Evolutionary conservation across 2,113 vertebrate species (phyloP), one percentile per base, ranked within the genome.

Genomic region (Grammomys dolichurus): DNA sequence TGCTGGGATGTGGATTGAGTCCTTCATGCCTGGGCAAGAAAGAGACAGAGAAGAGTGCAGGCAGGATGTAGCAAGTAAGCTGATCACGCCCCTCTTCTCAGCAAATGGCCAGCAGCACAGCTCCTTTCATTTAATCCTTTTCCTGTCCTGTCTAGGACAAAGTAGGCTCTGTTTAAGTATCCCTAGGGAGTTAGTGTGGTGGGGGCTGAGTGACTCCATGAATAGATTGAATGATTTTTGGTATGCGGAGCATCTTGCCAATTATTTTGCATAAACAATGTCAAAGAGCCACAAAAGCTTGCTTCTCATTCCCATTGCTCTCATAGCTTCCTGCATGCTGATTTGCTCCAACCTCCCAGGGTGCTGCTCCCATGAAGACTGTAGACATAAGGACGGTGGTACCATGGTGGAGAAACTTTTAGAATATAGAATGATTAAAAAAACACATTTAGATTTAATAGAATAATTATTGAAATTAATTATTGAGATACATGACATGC

Each of bases 401-500:
- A 58, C 7, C 63, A 48, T 54, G 46, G 20, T 75, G 72, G 26
- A 76, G 51, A 81, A 51, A 73, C 73, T 92, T 96, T 22, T 24
- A 75, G 76, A 31, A 63, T 96, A 76, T 84, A 95, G 72, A 93
- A 75, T 97, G 88, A 95, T 93, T 93, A 87, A 86, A 95, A 95
- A 88, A 93, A 86, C 31, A 87, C 86, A 89, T 94, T 96, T 92
- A 82, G 43, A 82, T 56, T 95, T 96, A 88, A 92, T 94, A 94
- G 86, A 93, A 95, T 97, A 95, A 95, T 96, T 90, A 96, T 90
- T 97, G 73, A 89, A 78, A 94, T 96, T 85, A 89, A 96, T 96
- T 95, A 97, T 94, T 93, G 92, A 97, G 85, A 97, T 96, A 98
- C 96, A 97, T 97, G 91, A 14, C 85, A 95, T 95, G 86, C 60